Base-by-base conservation (phyloP, 2,797 vertebrate species). In the Catostomus latipinnis region DNA sequence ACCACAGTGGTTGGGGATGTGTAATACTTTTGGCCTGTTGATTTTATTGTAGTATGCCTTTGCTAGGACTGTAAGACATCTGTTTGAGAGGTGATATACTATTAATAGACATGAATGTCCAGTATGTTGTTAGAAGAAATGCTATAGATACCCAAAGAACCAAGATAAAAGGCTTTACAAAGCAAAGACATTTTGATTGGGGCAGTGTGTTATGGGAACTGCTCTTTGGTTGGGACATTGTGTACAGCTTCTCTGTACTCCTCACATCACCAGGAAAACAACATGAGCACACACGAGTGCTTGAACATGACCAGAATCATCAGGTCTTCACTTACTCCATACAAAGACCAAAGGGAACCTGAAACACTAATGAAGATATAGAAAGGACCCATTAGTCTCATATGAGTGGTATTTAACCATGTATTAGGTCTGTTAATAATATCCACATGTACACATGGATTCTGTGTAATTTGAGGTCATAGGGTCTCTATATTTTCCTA, bases 401-500 rank as follows among this genome's bases (percentile, higher is more conserved):
- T 14, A 14, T n/a, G 57, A 49, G 4, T 46, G 11, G 43, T 45
- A 16, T 74, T 78, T 2, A n/a, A 14, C 6, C 52, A 22, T 58
- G 65, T 52, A 71, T 66, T 72, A 81, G 58, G 67, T 49, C 48
- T 8, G n/a, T 1, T 52, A 46, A 81, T 14, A 82, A 81, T 56
- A 74, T 85, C 63, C 50, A 83, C 49, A 22, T 22, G 22, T 22
- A 22, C 22, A 22, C 22, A 22, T 22, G 22, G 22, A 22, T 22
- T 22, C 22, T 22, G 22, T 22, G 22, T 22, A 22, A 22, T 22
- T 1, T 22, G 22, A 3, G 22, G 22, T 22, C 22, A 22, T 22
- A 22, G 22, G 22, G 22, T 22, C 22, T 22, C 22, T 2, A 22
- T 22, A 22, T 22, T 22, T 22, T 22, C 22, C 22, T 22, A 22